Conservation (phyloP, 2,797 vertebrate genomes). For the Melanotaenia nigrans region DNA sequence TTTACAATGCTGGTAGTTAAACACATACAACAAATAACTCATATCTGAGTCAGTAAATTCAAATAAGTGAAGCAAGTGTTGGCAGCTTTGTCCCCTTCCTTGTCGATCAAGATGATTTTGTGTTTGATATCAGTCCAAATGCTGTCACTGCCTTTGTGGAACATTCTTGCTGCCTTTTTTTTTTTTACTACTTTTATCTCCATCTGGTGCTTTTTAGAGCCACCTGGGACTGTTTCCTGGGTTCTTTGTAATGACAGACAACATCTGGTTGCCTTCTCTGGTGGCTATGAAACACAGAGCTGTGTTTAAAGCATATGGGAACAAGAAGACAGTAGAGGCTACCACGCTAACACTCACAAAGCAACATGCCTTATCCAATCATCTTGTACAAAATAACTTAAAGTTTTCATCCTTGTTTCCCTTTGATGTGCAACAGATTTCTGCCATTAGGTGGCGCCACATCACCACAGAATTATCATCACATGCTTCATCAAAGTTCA, state of each 20-base stretch:
- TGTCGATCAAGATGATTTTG: conserved; percentile 16
- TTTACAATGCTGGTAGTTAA: neutral
- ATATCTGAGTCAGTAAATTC: neutral
- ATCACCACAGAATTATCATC: neutral
- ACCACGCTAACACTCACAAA: neutral
- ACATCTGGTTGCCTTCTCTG: conserved; percentile 42
- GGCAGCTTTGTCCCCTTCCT: neutral
- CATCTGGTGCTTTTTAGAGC: conserved; percentile 47
- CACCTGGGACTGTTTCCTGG: conserved; percentile 32
- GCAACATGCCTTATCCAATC: neutral
- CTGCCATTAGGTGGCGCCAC: conserved; percentile 56
- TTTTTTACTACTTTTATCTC: conserved; percentile 36
- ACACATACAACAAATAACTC: neutral
- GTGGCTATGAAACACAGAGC: neutral
- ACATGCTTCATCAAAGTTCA: neutral
- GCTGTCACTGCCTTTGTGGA: conserved; percentile 5
- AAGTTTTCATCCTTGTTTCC: neutral
- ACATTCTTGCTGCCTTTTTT: conserved; percentile 6
- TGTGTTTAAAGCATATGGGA: neutral
- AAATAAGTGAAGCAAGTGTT: neutral
- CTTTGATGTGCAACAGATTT: neutral
- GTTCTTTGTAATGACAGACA: conserved; percentile 25
- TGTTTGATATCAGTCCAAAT: conserved; percentile 32
- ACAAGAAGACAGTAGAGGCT: neutral
- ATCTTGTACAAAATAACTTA: neutral